phyloP scores from a whole-genome alignment of 2,113 vertebrate genomes.

The Oreotrochilus melanogaster region DNA sequence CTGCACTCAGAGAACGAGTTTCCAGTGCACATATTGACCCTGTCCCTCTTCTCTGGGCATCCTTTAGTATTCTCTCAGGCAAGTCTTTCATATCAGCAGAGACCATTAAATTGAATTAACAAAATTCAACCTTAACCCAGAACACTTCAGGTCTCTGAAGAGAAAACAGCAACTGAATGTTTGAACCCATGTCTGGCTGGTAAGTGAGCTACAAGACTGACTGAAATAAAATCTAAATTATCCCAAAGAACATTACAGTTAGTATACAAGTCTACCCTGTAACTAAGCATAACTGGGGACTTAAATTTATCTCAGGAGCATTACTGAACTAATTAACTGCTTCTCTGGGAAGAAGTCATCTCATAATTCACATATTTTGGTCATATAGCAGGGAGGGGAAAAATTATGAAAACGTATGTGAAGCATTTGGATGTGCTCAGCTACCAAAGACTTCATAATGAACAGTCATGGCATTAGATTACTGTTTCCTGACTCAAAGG shows the following conservation, averaged over 20 bases:
- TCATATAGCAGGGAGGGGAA: not conserved
- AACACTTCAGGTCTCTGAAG: not conserved
- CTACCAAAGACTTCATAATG: not conserved
- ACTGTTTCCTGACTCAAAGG: conserved; percentile 17
- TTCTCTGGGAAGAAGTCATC: not conserved
- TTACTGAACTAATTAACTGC: not conserved
- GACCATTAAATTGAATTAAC: too few species aligned
- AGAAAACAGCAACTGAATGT: not conserved
- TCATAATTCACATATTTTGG: not conserved
- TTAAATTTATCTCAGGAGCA: not conserved
- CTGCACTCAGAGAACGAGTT: rapidly evolving
- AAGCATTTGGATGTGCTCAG: not conserved
- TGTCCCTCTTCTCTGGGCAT: not conserved
- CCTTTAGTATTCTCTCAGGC: not conserved
- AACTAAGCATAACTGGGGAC: not conserved
- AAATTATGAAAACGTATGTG: not conserved
- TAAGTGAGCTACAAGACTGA: not conserved
- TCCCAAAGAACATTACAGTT: not conserved
- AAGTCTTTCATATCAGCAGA: not conserved
- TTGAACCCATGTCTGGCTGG: not conserved
- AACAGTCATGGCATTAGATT: not conserved
- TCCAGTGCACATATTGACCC: rapidly evolving
- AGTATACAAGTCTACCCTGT: not conserved
- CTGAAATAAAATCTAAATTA: not conserved
- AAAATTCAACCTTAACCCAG: not conserved